phyloP scores from a whole-genome alignment of 2,797 vertebrate species.

The Cossypha polioptera region DNA sequence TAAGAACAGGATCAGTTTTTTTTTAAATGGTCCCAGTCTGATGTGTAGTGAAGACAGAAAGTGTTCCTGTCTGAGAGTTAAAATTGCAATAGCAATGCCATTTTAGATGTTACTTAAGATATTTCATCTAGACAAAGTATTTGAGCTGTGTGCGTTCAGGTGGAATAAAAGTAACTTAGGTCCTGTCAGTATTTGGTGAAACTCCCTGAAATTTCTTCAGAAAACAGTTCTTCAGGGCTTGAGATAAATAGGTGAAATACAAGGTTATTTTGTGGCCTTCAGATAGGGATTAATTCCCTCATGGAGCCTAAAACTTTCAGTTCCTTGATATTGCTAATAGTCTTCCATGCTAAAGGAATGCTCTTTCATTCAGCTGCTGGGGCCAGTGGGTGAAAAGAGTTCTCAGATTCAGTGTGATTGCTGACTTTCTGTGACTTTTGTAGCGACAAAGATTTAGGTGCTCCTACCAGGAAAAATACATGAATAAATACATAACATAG shows the following conservation, averaged over 20 bases:
- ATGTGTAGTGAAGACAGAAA: neutral
- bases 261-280: neutral
- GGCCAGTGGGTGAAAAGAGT: neutral
- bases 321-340: neutral
- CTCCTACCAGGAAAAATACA: neutral
- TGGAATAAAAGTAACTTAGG: neutral
- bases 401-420: neutral
- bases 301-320: neutral
- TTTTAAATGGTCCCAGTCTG: neutral
- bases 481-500: neutral
- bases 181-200: neutral
- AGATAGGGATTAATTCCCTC: neutral
- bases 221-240: neutral
- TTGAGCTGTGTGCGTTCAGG: neutral
- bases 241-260: neutral
- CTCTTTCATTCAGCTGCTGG: neutral
- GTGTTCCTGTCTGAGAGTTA: neutral
- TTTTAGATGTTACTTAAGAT: neutral
- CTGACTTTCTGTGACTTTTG: neutral
- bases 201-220: neutral
- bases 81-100: neutral
- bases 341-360: neutral
- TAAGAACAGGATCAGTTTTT: neutral
- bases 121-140: neutral
- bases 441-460: neutral